Evolutionary conservation across 2,797 vertebrate genomes (phyloP).

Genomic region (Jordanella pulchra): DNA sequence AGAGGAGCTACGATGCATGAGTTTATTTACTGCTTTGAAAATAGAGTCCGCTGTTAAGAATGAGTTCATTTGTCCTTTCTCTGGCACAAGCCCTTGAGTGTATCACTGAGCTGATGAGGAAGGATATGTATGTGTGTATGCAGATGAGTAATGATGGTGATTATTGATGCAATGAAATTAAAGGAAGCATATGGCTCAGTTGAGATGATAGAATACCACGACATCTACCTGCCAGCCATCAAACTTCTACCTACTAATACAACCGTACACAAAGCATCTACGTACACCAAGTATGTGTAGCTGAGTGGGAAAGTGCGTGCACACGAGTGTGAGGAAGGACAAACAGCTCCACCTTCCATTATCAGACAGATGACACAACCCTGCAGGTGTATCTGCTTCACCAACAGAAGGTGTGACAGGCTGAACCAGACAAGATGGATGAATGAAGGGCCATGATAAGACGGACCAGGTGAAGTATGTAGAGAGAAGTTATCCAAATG

Average conservation of each 20-base stretch:
- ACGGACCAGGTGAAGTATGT: slow-evolving; percentile 19
- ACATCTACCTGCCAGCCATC: slow-evolving; percentile 60
- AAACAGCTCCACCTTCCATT: slow-evolving; percentile 53
- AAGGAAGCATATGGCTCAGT: slow-evolving; percentile 74
- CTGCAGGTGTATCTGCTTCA: slow-evolving; percentile 51
- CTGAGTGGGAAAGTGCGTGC: slow-evolving; percentile 9
- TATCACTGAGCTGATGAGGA: slow-evolving; percentile 32
- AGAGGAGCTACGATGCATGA: slow-evolving; percentile 14
- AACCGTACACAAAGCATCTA: slow-evolving; percentile 1
- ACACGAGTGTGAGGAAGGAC: slow-evolving; percentile 58
- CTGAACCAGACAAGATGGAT: slow-evolving; percentile 59
- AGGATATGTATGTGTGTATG: slow-evolving; percentile 13
- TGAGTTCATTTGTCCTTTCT: slow-evolving; percentile 55
- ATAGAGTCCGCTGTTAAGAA: slow-evolving; percentile 33
- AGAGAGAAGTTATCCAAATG: slow-evolving; percentile 21
- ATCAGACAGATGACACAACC: slow-evolving; percentile 49
- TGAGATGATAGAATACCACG: slow-evolving; percentile 67
- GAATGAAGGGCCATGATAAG: slow-evolving; percentile 28
- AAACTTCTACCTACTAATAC: slow-evolving; percentile 20
- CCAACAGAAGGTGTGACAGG: slow-evolving; percentile 61
- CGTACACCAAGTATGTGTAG: slow-evolving; percentile 7
- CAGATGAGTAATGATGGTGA: slow-evolving; percentile 73
- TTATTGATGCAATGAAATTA: slow-evolving; percentile 76
- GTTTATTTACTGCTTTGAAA: slow-evolving; percentile 28
- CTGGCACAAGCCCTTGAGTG: slow-evolving; percentile 55